phyloP scores from a whole-genome alignment of 2,113 vertebrate species.

The Pungitius pungitius region DNA sequence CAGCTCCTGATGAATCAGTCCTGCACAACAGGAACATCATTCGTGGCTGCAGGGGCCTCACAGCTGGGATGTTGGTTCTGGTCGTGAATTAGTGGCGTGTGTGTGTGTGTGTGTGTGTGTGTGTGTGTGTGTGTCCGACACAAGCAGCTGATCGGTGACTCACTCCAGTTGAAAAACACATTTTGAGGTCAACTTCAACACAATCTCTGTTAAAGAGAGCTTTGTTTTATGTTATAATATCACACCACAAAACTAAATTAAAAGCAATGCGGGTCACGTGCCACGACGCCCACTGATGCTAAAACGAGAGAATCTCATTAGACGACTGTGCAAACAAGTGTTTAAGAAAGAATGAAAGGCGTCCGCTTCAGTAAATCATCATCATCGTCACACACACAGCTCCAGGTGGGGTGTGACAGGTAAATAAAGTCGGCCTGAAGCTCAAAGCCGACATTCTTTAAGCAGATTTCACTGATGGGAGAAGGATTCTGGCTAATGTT shows the following conservation, averaged over 20 bases:
- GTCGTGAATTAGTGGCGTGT: too few species aligned
- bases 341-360: neutral
- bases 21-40: neutral
- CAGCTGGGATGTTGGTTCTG: neutral
- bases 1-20: neutral
- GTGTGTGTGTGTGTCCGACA: too few species aligned
- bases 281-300: neutral
- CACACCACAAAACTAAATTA: neutral
- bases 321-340: constrained; percentile 8
- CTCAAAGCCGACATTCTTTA: neutral
- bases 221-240: neutral
- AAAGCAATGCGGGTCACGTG: constrained; percentile 3
- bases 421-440: neutral
- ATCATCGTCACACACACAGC: too few species aligned
- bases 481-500: neutral
- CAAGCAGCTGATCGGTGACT: neutral
- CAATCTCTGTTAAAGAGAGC: neutral
- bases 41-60: neutral
- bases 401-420: too few species aligned
- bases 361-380: too few species aligned
- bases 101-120: too few species aligned
- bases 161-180: neutral
- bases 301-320: neutral
- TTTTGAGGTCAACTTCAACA: neutral
- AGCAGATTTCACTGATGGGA: neutral